Evolutionary conservation across 1,140 invertebrate genomes (phyloP), one percentile per base, ranked within the genome.

Genomic region (Lepidurus couesii): DNA sequence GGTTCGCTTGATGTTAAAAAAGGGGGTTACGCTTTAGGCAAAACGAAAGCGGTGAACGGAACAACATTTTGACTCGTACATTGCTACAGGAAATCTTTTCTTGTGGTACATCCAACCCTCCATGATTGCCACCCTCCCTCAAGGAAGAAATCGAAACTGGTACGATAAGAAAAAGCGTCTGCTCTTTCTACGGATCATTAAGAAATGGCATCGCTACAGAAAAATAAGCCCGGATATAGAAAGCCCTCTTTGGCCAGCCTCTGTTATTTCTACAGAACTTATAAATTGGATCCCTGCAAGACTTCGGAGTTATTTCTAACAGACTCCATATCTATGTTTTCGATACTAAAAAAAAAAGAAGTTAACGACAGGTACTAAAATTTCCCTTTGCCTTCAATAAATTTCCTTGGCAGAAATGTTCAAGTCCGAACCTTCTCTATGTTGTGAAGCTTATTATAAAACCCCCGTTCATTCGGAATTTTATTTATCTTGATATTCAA

Each of bases 161-260:
- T 65, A 65, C 53, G 53, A 65, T 65, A 65, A 65, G 53, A 21
- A 65, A 47, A 47, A 47, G 4, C 53, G 53, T 65, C 53, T 65
- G 53, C 53, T 10, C 53, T 65, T 65, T 65, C 53, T 21, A 16
- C 53, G 53, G 8, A 65, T 65, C 53, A 65, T 65, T 65, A 65
- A 21, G 53, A 65, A 65, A 65, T 65, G 53, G 53, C n/a, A 65
- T 65, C 53, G 53, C 16, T n/a, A 65, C 16, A 65, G n/a, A 65
- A 65, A 65, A 65, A 16, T 65, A 65, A 65, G 8, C 6, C 9
- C 16, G 13, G 13, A 65, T 9, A n/a, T 7, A 21, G 13, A 34
- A 34, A 47, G 13, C 16, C 13, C 21, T 65, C 21, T 21, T 65
- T 47, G 10, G 10, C 45, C 16, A 65, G n/a, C 2, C 34, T 34